Evolutionary conservation across 2,888 invertebrate species (phyloP).

Genomic region (Oconnorella tubifera): DNA sequence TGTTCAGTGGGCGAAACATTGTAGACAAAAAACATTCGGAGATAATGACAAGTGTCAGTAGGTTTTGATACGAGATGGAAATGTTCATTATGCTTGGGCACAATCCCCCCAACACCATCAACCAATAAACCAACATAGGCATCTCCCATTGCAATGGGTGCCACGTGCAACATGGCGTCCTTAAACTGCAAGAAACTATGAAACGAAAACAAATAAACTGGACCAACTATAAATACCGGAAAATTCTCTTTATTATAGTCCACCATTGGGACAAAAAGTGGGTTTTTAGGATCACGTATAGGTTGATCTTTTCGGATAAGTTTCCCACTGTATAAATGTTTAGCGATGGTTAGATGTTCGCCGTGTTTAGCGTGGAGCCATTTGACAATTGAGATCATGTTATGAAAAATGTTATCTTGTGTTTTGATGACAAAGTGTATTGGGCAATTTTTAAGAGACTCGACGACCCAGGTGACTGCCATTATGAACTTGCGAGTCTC

Average conservation of each 20-base stretch:
- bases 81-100: slow-evolving; percentile 35
- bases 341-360: background rate
- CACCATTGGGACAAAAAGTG: slow-evolving; percentile 23
- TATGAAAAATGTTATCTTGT: slow-evolving; percentile 33
- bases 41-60: slow-evolving; percentile 27
- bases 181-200: slow-evolving; percentile 19
- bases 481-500: slow-evolving; percentile 33
- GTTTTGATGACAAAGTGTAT: slow-evolving; percentile 33
- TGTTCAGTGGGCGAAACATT: slow-evolving; percentile 32
- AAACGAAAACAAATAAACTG: slow-evolving; percentile 34
- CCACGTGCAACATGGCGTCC: slow-evolving; percentile 15
- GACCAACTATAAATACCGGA: slow-evolving; percentile 35
- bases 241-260: slow-evolving; percentile 28
- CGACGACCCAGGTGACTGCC: slow-evolving; percentile 27
- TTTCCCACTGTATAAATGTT: slow-evolving; percentile 30
- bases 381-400: slow-evolving; percentile 30
- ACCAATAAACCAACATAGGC: slow-evolving; percentile 36
- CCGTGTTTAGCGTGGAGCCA: slow-evolving; percentile 28
- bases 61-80: slow-evolving; percentile 28
- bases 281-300: slow-evolving; percentile 28
- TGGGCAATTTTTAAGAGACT: slow-evolving; percentile 14
- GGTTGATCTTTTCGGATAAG: slow-evolving; percentile 32
- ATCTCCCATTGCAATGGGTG: slow-evolving; percentile 35
- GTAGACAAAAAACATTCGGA: slow-evolving; percentile 34
- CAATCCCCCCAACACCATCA: slow-evolving; percentile 17